A percentile compares a stretch with the other conserved stretches of the same genome.
Evolutionary conservation across 2,888 invertebrate species (phyloP).

Genomic region (Meteorus cinctellus): DNA sequence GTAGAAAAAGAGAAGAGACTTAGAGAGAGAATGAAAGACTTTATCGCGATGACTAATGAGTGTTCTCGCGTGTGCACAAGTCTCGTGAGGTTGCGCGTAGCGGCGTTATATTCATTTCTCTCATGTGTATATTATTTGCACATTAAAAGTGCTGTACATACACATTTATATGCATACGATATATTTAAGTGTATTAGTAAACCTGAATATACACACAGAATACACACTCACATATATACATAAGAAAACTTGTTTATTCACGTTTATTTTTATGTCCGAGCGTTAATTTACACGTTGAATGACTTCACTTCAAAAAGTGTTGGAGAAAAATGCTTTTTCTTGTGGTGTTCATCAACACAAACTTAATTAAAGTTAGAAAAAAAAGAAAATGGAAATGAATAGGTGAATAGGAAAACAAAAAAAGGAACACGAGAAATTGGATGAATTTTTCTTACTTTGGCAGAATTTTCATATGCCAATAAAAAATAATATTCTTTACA

Average conservation of each 20-base stretch:
- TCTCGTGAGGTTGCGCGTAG: constrained; percentile 36
- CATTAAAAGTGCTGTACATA: neutral
- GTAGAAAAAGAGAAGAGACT: neutral
- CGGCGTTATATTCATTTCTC: constrained; percentile 16
- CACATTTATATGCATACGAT: neutral
- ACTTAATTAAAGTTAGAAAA: constrained; percentile 5
- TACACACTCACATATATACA: neutral
- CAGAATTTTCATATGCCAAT: neutral
- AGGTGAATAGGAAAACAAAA: neutral
- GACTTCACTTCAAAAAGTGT: constrained; percentile 1
- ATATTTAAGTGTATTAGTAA: too few species aligned
- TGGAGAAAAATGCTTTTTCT: neutral
- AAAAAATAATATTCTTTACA: neutral
- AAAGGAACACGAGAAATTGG: neutral
- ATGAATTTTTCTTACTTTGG: neutral
- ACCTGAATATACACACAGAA: neutral
- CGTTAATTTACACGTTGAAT: constrained; percentile 6
- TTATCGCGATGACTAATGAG: constrained; percentile 69
- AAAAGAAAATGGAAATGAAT: neutral
- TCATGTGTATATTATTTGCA: constrained; percentile 13
- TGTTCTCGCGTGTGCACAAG: constrained; percentile 57
- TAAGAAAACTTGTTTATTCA: neutral
- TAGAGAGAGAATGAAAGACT: constrained; percentile 48
- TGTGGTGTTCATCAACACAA: neutral
- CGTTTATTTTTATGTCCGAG: neutral